Evolutionary conservation across 2,113 vertebrate genomes (phyloP).

Genomic region (Gnathonemus longibarbis): DNA sequence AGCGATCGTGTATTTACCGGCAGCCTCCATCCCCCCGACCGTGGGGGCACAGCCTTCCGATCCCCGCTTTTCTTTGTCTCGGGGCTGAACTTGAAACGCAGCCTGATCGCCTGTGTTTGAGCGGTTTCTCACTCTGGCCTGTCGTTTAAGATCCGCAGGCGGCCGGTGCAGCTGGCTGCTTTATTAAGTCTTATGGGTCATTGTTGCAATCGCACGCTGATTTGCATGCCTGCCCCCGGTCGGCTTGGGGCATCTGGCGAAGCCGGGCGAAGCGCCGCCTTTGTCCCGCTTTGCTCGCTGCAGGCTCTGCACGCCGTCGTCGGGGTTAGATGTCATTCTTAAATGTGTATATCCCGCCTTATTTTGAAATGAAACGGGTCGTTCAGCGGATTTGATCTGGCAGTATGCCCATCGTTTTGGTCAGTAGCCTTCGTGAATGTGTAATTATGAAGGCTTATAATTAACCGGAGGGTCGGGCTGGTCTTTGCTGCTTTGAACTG

Average conservation of each 20-base stretch:
- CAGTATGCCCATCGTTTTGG: not conserved
- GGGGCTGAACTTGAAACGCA: not conserved
- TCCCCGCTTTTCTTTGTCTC: not conserved
- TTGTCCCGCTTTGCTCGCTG: not conserved
- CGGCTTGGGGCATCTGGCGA: not conserved
- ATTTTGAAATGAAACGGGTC: not conserved
- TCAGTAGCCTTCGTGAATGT: not conserved
- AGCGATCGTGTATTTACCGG: not conserved
- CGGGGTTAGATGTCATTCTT: not conserved
- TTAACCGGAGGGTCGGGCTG: not conserved
- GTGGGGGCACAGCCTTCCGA: not conserved
- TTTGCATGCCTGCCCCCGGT: not conserved
- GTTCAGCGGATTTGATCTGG: not conserved
- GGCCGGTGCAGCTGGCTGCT: not conserved
- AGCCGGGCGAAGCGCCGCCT: not conserved
- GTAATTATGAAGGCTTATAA: not conserved
- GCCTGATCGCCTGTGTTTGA: not conserved
- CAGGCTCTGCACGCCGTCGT: not conserved
- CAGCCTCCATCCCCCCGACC: not conserved
- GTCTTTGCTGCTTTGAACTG: not conserved
- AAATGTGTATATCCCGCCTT: not conserved
- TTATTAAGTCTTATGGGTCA: not conserved
- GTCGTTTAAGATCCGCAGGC: not conserved
- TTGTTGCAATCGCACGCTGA: not conserved
- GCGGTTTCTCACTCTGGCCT: not conserved